Evolutionary conservation across 2,888 invertebrate species (phyloP), one percentile per base, ranked within the genome.

Genomic region (Brachyptera putata): DNA sequence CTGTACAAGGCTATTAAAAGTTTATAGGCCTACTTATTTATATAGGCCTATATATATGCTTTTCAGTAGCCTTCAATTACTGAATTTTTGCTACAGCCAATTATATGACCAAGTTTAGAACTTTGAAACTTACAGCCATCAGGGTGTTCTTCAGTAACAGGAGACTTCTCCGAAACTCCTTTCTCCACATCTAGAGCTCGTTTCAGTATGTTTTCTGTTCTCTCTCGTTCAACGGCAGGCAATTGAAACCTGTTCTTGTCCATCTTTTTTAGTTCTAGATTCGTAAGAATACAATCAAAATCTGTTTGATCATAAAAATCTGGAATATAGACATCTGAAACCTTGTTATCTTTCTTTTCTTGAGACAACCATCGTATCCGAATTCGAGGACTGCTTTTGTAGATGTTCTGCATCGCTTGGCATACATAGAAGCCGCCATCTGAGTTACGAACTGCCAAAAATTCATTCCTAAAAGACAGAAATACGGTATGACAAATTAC

Each of bases 361-460:
- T 90, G 88, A 0, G 91, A 89, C 56, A 94, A 77, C 95, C 95
- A 95, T 70, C 92, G 87, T 69, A 95, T 94, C 71, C 87, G 87
- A 71, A 94, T 92, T 73, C 87, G 87, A 62, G 87, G 83, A 30
- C 91, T 90, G 53, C 85, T 85, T 71, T 89, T 89, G 75, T 91
- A 92, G 61, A 95, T 89, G 74, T 95, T 94, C 77, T 94, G 93
- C 76, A 89, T 84, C 1, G 92, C 84, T 74, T 94, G 92, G 73
- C 95, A 95, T 61, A 95, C 83, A 74, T 88, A 91, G 76, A 90
- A 91, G 64, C 88, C 84, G 66, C 92, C 92, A 72, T 92, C 92
- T 0, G 89, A 88, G 73, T 94, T 95, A 67, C 95, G 84, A 0
- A 95, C 92, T 1, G 94, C 95, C 70, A 95, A 77, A 76, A 92